Percentiles rank a stretch among this genome's conserved stretches.
These are phyloP conservation scores for Amphipoea lucens DNA, from an alignment of 2,888 invertebrate genomes.

Conservation along the genomic window DNA sequence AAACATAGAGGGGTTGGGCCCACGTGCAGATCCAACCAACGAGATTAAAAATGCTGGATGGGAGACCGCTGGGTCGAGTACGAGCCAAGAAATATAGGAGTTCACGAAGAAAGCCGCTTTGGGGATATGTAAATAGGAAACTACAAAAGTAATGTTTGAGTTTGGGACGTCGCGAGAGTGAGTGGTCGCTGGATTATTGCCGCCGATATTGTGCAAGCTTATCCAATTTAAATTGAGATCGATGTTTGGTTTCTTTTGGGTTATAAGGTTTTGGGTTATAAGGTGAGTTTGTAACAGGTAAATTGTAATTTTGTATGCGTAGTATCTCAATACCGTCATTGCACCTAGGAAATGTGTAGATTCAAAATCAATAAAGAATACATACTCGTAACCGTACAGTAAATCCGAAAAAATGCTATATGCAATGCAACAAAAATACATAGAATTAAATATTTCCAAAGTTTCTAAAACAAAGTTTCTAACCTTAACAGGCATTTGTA, in stretches of 20 bases:
- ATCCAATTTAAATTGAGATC: constrained; percentile 81
- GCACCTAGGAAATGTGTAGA: neutral
- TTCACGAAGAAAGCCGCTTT: constrained; percentile 88
- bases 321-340: neutral
- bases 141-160: constrained; percentile 89
- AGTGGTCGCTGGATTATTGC: constrained; percentile 84
- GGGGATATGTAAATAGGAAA: constrained; percentile 89
- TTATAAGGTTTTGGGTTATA: constrained; percentile 32
- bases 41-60: constrained; percentile 90
- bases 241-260: constrained; percentile 61
- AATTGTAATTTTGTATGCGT: constrained; percentile 13
- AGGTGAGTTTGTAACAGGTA: neutral
- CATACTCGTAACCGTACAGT: too few relatives aligned
- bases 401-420: neutral
- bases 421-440: neutral
- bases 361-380: neutral
- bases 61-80: constrained; percentile 83
- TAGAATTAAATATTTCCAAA: constrained; percentile 22
- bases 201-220: constrained; percentile 76
- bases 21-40: constrained; percentile 88
- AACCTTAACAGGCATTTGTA: constrained; percentile 57
- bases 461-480: constrained; percentile 26
- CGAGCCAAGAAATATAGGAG: constrained; percentile 88
- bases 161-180: constrained; percentile 82
- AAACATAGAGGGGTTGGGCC: constrained; percentile 87